phyloP scores from a whole-genome alignment of 2,888 invertebrate genomes.

The Thecophora atra region DNA sequence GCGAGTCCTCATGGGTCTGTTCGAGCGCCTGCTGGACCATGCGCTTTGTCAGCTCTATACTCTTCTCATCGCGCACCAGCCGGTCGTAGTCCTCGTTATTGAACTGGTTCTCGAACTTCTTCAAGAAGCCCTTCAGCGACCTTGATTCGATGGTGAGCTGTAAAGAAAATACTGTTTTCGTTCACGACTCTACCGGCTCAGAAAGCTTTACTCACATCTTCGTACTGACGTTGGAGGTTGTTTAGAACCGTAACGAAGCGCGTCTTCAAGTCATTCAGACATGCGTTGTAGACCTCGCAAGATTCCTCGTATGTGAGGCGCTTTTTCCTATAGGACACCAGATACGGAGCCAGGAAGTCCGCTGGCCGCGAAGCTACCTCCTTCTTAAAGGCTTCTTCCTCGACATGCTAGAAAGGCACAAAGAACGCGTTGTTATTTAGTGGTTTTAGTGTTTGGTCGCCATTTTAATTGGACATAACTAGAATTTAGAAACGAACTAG shows the following conservation, averaged over 20 bases:
- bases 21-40: slow-evolving; percentile 64
- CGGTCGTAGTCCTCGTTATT: slow-evolving; percentile 61
- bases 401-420: slow-evolving; percentile 51
- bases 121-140: slow-evolving; percentile 59
- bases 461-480: too few relatives aligned
- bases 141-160: slow-evolving; percentile 60
- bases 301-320: slow-evolving; percentile 56
- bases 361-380: slow-evolving; percentile 68
- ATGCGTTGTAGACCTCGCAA: slow-evolving; percentile 61
- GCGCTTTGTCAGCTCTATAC: slow-evolving; percentile 61
- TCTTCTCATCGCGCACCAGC: slow-evolving; percentile 58
- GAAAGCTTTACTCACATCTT: slow-evolving; percentile 67
- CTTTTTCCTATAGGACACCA: slow-evolving; percentile 66
- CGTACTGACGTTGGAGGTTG: slow-evolving; percentile 73
- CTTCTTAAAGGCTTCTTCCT: slow-evolving; percentile 62
- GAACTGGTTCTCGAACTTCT: slow-evolving; percentile 63
- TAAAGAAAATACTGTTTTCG: slow-evolving; percentile 23
- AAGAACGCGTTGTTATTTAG: background rate
- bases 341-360: slow-evolving; percentile 71
- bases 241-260: slow-evolving; percentile 72
- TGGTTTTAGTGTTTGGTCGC: too few relatives aligned
- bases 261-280: slow-evolving; percentile 75
- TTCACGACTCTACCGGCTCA: background rate
- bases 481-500: too few relatives aligned
- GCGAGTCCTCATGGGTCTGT: slow-evolving; percentile 62